Conservation (phyloP, 1,140 invertebrate species). For the Akabosia matsudoensis region DNA sequence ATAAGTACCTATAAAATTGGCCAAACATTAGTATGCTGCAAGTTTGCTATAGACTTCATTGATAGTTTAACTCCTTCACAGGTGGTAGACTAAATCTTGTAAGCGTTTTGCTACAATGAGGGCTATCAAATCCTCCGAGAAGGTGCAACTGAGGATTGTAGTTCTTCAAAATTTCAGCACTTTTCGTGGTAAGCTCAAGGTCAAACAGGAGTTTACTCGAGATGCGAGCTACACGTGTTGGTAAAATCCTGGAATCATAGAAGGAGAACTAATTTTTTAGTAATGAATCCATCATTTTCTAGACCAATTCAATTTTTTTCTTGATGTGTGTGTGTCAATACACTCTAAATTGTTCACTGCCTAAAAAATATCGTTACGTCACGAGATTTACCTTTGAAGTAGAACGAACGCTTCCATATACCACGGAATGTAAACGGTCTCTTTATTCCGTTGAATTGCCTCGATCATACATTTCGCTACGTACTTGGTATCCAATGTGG, state of each 20-base stretch:
- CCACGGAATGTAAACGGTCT: constrained; percentile 35
- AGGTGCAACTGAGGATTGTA: neutral
- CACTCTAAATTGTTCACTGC: neutral
- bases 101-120: neutral
- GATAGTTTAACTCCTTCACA: neutral
- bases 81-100: neutral
- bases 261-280: too few relatives aligned
- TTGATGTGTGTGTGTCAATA: too few relatives aligned
- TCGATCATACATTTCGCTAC: constrained; percentile 33
- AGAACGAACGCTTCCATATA: constrained; percentile 14
- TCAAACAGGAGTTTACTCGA: neutral
- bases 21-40: too few relatives aligned
- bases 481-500: constrained; percentile 28
- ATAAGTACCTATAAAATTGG: too few relatives aligned
- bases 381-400: neutral
- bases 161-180: neutral
- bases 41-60: too few relatives aligned
- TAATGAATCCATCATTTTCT: too few relatives aligned
- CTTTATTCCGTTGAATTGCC: constrained; percentile 35
- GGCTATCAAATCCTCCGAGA: too few relatives aligned
- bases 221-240: neutral
- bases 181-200: neutral
- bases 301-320: too few relatives aligned
- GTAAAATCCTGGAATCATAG: neutral
- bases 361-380: neutral